Evolutionary conservation across 2,113 vertebrate species (phyloP).

Genomic region (Oreochromis niloticus): DNA sequence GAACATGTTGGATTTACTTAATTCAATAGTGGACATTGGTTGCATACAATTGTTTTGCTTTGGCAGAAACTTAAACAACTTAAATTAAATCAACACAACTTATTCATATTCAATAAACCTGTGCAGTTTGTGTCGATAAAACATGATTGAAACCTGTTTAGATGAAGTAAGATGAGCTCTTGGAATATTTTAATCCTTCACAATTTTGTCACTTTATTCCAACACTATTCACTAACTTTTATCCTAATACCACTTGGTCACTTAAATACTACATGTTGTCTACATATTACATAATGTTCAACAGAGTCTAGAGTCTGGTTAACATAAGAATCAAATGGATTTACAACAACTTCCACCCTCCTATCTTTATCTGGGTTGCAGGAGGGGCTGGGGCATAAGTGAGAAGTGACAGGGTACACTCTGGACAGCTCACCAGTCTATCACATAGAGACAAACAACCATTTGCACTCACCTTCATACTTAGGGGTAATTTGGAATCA

Average conservation of each 20-base stretch:
- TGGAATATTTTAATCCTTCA: neutral
- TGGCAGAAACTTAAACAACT: neutral
- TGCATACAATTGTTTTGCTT: neutral
- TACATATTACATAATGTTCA: neutral
- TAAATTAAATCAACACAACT: accelerated
- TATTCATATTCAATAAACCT: neutral
- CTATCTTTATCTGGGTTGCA: neutral
- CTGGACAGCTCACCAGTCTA: neutral
- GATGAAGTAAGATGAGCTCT: neutral
- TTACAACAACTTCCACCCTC: neutral
- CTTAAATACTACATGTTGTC: neutral
- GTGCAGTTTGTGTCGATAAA: neutral
- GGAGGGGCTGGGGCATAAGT: neutral
- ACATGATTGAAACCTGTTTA: neutral
- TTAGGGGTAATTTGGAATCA: neutral
- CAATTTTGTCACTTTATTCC: neutral
- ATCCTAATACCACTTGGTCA: neutral
- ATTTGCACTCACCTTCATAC: accelerated
- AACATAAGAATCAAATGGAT: accelerated
- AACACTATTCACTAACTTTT: neutral
- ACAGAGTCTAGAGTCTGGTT: neutral
- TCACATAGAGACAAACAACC: neutral
- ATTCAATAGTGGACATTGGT: neutral
- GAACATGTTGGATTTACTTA: neutral
- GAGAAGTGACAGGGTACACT: neutral